Evolutionary conservation across 1,140 invertebrate species (phyloP).

Genomic region (Himalopsyche phryganea): DNA sequence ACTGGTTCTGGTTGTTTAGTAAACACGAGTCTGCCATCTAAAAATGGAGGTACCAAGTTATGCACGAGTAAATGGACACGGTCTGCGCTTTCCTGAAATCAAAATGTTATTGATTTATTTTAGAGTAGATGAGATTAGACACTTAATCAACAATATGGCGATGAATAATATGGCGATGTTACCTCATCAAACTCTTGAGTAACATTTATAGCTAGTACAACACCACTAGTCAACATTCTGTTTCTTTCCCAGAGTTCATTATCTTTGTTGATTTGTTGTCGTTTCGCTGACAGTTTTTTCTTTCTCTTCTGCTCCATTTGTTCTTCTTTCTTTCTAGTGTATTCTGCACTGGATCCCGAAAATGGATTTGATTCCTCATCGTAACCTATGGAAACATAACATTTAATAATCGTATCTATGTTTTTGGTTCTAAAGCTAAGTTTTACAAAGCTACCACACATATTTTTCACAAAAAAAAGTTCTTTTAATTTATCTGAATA

Average conservation of each 20-base stretch:
- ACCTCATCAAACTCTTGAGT: constrained; percentile 93
- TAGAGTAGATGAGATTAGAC: no score
- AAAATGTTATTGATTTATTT: no score
- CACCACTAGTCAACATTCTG: constrained; percentile 94
- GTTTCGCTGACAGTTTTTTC: constrained; percentile 89
- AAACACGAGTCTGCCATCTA: constrained; percentile 98
- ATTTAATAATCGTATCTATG: no score
- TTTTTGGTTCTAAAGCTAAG: no score
- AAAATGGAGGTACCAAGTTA: constrained; percentile 97
- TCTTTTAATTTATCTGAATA: no score
- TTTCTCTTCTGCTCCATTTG: constrained; percentile 86
- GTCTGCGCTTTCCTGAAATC: constrained; percentile 71
- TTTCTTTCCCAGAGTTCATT: constrained; percentile 99
- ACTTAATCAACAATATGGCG: no score
- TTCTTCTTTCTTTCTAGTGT: constrained; percentile 87
- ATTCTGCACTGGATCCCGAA: constrained; percentile 82
- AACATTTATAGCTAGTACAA: constrained; percentile 84
- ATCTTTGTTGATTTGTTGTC: constrained; percentile 93
- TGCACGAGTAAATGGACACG: constrained; percentile 95
- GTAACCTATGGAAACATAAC: constrained; percentile 56
- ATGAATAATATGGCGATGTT: not conserved
- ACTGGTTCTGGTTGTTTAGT: constrained; percentile 98
- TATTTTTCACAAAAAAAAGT: no score
- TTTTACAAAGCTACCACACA: no score
- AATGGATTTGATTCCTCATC: constrained; percentile 94